These are phyloP conservation scores for Oedothorax gibbosus DNA, from an alignment of 1,140 invertebrate genomes.

Conservation along the genomic window DNA sequence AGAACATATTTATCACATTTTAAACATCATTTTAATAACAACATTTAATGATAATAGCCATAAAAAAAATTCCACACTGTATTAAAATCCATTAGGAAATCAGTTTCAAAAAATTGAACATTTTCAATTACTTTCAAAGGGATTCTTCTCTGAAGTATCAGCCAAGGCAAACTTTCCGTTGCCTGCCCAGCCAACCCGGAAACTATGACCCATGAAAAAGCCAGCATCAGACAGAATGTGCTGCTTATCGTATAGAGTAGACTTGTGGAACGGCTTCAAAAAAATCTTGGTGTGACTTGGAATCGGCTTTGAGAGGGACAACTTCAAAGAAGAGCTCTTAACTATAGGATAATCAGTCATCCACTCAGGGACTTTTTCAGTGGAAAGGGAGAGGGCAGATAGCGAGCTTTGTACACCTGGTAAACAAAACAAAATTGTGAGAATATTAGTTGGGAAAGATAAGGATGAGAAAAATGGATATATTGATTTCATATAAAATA, in stretches of 20 bases:
- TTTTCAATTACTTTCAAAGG: background rate
- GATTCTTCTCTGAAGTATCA: constrained; percentile 57
- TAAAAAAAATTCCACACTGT: too few species aligned
- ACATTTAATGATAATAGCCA: too few species aligned
- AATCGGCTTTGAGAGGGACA: constrained; percentile 19
- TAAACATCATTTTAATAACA: too few species aligned
- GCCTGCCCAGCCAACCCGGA: constrained; percentile 81
- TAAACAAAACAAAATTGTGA: background rate
- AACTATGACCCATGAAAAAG: constrained; percentile 76
- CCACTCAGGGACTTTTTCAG: constrained; percentile 20
- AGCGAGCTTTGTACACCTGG: constrained; percentile 40
- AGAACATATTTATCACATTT: too few species aligned
- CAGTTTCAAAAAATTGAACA: too few species aligned
- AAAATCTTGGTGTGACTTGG: constrained; percentile 60
- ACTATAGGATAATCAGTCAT: constrained; percentile 32
- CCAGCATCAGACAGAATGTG: constrained; percentile 76
- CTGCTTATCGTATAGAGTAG: constrained; percentile 66
- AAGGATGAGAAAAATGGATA: too few species aligned
- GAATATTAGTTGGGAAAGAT: background rate
- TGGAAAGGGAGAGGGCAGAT: constrained; percentile 31
- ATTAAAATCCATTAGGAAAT: too few species aligned
- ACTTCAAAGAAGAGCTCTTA: constrained; percentile 4
- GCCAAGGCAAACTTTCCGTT: constrained; percentile 73
- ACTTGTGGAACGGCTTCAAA: constrained; percentile 61
- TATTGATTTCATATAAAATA: too few species aligned